Evolutionary conservation across 2,888 invertebrate species (phyloP), one percentile per base, ranked within the genome.

Genomic region (Meganola albula): DNA sequence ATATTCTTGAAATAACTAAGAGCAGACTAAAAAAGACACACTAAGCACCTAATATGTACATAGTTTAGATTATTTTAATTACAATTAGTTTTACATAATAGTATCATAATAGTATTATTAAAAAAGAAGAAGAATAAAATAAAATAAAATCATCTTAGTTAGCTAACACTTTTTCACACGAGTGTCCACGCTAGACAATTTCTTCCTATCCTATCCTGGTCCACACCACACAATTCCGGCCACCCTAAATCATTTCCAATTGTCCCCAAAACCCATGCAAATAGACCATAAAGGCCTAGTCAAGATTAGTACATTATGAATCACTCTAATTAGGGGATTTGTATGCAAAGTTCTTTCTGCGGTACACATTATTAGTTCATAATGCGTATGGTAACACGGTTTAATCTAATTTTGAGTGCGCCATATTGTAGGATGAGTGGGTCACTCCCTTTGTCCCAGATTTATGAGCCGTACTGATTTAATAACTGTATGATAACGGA

Each of bases 311-410:
- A 53, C 64, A 53, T 58, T 54, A 54, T 82, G 76, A 84, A 83
- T 83, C 42, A 61, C 48, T 52, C 66, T 85, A 85, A 85, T 85
- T 79, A 85, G 83, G 74, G 77, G 82, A 85, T 85, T 84, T 84
- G 78, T 82, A 85, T 85, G 83, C 84, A 83, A 83, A 84, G 76
- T 72, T 65, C 62, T 67, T 72, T 78, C 68, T 84, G 83, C 71
- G 80, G 79, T 74, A 61, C 69, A 71, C 76, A 80, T 80, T 83
- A 84, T 84, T 82, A 83, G 74, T 54, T 66, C 59, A 71, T 78
- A 78, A 82, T 74, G 57, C 69, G 63, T 53, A 54, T 60, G 67
- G 64, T 68, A 66, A 70, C 74, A 71, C 63, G 67, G 63, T 56
- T 68, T 75, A 74, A 78, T 73, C 73, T 69, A 56, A 66, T 60